Conservation (phyloP, 2,888 invertebrate species). For the Meiosimyza decipiens region DNA sequence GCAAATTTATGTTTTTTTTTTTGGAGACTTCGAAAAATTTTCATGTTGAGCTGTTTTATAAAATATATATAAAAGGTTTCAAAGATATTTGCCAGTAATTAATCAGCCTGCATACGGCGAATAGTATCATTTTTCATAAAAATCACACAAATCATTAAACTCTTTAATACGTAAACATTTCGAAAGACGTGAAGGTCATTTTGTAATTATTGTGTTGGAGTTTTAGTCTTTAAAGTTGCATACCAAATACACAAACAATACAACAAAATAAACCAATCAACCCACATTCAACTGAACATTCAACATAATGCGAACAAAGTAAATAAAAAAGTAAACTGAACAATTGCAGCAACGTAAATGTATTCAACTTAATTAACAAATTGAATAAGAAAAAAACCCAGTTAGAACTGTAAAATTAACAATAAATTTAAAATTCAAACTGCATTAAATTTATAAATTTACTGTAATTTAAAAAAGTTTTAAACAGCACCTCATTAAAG, state of each 20-base stretch:
- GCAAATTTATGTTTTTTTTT: no score
- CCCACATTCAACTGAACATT: neutral
- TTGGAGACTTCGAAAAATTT: no score
- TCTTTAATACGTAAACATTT: no score
- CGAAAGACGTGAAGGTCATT: neutral
- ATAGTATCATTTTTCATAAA: no score
- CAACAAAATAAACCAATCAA: no score
- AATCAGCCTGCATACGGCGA: no score
- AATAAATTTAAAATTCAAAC: constrained; percentile 26
- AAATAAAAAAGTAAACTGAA: constrained; percentile 16
- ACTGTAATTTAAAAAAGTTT: neutral
- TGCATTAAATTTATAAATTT: neutral
- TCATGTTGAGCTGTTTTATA: no score
- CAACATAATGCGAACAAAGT: constrained; percentile 34
- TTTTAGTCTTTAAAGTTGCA: no score
- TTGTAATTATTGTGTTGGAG: neutral
- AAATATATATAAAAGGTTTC: no score
- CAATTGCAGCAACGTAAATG: constrained; percentile 4
- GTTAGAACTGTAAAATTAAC: constrained; percentile 4
- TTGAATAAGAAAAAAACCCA: neutral
- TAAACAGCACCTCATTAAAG: neutral
- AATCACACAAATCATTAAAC: no score
- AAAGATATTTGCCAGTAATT: no score
- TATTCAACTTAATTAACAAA: constrained; percentile 3
- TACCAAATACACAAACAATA: no score